Base-by-base conservation (phyloP, 2,888 invertebrate species). In the Oscheius onirici region DNA sequence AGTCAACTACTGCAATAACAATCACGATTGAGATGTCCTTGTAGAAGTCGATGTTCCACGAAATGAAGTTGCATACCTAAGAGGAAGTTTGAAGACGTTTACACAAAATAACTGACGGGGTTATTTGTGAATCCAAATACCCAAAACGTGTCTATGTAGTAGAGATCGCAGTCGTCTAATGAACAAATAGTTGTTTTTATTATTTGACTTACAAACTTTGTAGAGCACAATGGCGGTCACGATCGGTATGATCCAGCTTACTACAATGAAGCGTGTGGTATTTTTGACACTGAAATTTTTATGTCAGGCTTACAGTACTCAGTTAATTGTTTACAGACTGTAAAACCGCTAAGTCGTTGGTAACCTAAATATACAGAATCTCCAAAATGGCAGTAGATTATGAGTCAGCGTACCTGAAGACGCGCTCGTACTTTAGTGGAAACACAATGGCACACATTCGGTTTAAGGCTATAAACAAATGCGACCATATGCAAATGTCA, bases 41-140 rank as follows among this genome's bases (percentile, higher is more conserved):
- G 54, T 71, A 71, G 34, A 75, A 75, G 40, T 75, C 73, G 0
- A 69, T 52, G 46, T 75, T 66, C 63, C 71, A 75, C 0, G 57
- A 69, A 17, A 73, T 63, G 40, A 71, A 75, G 20, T 20, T 44
- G 41, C 70, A 75, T 1, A 68, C 46, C 46, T 54, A 49, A 40
- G 17, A 40, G 17, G 8, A 55, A 55, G 8, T 1, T 5, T 54
- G 15, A 10, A 20, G 3, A 22, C 6, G 13, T 22, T 17, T 3
- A 20, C 10, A 13, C 13, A 20, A 5, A 8, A 20, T 15, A 44
- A 11, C 41, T n/a, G 10, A 67, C 26, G 41, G 66, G 11, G 43
- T 46, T 40, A n/a, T n/a, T 22, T 54, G 60, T 15, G 65, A 71
- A 24, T 15, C 28, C 24, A 63, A 34, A 58, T n/a, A 61, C 20